Conservation (phyloP, 2,888 invertebrate genomes). For the Hoplodrina blanda region DNA sequence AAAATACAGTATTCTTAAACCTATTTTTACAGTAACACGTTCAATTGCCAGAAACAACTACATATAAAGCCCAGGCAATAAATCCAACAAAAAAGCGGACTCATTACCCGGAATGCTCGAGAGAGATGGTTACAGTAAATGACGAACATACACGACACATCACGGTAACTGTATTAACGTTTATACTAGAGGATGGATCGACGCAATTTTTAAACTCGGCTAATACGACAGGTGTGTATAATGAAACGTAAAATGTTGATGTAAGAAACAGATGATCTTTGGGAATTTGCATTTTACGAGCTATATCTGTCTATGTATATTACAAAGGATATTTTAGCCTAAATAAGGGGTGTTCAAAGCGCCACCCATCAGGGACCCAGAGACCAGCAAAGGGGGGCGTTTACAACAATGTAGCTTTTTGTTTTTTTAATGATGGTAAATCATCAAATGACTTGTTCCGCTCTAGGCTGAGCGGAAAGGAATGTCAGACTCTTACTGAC, state of each 20-base stretch:
- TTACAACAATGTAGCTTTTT: no score
- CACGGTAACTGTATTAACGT: conserved; percentile 27
- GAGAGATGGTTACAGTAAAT: conserved; percentile 18
- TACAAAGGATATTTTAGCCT: no score
- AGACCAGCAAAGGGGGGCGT: no score
- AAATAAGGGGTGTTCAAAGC: no score
- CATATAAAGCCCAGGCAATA: background rate
- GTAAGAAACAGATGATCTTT: conserved; percentile 9
- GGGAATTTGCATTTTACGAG: background rate
- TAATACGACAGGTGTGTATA: conserved; percentile 39
- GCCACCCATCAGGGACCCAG: no score
- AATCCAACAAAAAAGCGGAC: background rate
- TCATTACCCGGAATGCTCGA: conserved; percentile 18
- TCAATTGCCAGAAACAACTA: background rate
- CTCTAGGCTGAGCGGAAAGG: no score
- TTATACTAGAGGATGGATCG: conserved; percentile 37
- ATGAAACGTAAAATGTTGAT: conserved; percentile 40
- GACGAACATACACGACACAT: conserved; percentile 25
- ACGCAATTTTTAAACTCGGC: conserved; percentile 33
- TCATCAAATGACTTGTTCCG: no score
- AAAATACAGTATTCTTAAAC: background rate
- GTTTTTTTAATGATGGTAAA: no score
- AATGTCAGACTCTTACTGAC: no score
- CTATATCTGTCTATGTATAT: no score
- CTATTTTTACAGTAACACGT: background rate